Evolutionary conservation across 2,797 vertebrate species (phyloP).

Genomic region (Salmo trutta): DNA sequence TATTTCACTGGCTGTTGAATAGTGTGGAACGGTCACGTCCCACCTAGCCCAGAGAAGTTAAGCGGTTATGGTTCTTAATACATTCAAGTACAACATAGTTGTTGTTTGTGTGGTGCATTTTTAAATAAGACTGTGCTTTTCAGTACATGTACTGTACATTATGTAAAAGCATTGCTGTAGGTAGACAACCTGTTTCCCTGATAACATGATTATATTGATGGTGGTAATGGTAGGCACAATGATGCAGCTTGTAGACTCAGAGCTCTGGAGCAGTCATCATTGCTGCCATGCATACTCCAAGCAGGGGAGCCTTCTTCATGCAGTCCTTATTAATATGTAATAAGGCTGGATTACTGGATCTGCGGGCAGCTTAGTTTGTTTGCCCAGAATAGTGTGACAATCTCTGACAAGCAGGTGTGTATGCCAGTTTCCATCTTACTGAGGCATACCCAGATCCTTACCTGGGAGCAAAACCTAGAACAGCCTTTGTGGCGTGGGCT

Average conservation of each 20-base stretch:
- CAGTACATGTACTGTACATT: neutral
- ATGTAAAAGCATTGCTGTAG: too few species aligned
- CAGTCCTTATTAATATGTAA: conserved; percentile 67
- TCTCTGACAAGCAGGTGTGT: conserved; percentile 63
- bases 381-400: conserved; percentile 66
- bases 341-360: conserved; percentile 66
- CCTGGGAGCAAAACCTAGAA: conserved; percentile 46
- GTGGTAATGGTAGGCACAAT: too few species aligned
- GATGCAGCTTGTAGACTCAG: too few species aligned
- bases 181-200: too few species aligned
- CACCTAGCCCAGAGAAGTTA: too few species aligned
- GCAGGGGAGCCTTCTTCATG: conserved; percentile 38
- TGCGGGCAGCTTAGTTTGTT: conserved; percentile 67
- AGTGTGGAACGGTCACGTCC: too few species aligned
- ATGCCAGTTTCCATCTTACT: conserved; percentile 64
- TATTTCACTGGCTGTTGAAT: too few species aligned
- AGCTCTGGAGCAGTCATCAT: neutral
- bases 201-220: too few species aligned
- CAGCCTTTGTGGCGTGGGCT: conserved; percentile 17
- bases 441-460: conserved; percentile 60
- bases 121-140: neutral
- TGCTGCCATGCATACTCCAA: conserved; percentile 46
- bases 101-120: neutral
- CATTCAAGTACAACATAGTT: neutral
- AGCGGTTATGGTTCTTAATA: neutral